These are phyloP conservation scores for Prunella fulvescens DNA, from an alignment of 2,113 vertebrate genomes.

Conservation along the genomic window DNA sequence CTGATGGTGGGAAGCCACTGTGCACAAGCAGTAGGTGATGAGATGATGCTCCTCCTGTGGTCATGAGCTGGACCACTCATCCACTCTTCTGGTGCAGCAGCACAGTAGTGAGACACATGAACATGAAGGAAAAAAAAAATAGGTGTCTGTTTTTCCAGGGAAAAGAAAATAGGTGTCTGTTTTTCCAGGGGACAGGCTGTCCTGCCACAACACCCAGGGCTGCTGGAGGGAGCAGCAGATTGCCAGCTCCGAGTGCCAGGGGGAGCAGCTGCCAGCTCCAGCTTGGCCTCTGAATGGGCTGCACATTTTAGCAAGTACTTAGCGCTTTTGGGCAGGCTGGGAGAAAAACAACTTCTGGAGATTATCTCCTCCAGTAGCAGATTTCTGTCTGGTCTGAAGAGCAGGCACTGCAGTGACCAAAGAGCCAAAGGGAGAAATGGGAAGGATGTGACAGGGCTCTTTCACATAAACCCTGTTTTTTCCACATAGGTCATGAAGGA, in stretches of 20 bases:
- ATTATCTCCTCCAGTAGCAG: not conserved
- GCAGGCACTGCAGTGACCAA: not conserved
- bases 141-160: not conserved
- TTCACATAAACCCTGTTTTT: fast-evolving
- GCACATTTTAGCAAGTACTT: slow-evolving; percentile 20
- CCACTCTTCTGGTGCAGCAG: not conserved
- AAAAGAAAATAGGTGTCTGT: too few species aligned
- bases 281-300: not conserved
- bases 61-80: not conserved
- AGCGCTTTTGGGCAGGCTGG: not conserved
- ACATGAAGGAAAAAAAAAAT: not conserved
- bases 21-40: not conserved
- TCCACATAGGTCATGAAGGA: not conserved
- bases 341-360: slow-evolving; percentile 12
- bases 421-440: not conserved
- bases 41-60: not conserved
- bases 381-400: not conserved
- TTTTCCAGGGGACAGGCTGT: not conserved
- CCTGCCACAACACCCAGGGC: not conserved
- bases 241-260: not conserved
- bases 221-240: not conserved
- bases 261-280: slow-evolving; percentile 1
- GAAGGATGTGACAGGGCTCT: not conserved
- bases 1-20: not conserved
- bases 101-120: not conserved